phyloP scores from a whole-genome alignment of 1,140 invertebrate genomes.

The Eurytemora carolleeae region DNA sequence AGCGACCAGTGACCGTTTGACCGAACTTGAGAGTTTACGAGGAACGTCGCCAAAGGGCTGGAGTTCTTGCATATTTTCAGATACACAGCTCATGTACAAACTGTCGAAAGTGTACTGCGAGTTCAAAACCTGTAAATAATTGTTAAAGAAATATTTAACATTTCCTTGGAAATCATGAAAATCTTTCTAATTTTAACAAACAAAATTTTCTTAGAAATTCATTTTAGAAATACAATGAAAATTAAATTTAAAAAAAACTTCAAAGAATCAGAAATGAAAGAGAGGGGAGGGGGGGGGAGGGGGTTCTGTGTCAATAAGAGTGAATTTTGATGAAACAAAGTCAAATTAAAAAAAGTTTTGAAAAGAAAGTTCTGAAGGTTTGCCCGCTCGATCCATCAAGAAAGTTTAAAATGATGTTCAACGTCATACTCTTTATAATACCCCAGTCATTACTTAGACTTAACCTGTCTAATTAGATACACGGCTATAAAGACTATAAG shows the following conservation, averaged over 20 bases:
- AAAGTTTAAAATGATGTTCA: too few species aligned
- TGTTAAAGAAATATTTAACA: neutral
- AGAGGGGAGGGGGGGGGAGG: too few species aligned
- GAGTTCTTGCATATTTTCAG: slow-evolving; percentile 70
- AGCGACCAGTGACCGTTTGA: slow-evolving; percentile 78
- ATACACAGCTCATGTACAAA: slow-evolving; percentile 62
- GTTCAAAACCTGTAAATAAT: slow-evolving; percentile 37
- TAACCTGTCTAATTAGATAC: too few species aligned
- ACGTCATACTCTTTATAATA: too few species aligned
- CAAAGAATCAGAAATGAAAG: too few species aligned
- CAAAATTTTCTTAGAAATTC: neutral
- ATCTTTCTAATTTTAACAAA: neutral
- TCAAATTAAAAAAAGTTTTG: too few species aligned
- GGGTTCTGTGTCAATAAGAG: too few species aligned
- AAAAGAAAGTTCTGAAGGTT: too few species aligned
- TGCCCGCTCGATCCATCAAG: too few species aligned
- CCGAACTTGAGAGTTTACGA: slow-evolving; percentile 60
- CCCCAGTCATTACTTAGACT: too few species aligned
- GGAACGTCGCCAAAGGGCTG: slow-evolving; percentile 86
- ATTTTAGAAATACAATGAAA: neutral
- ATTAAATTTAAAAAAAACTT: neutral
- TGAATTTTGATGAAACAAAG: too few species aligned
- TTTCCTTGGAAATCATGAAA: neutral
- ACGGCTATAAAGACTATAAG: too few species aligned
- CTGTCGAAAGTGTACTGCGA: slow-evolving; percentile 67